Conservation (phyloP, 2,113 vertebrate species). For the Zapus hudsonius region DNA sequence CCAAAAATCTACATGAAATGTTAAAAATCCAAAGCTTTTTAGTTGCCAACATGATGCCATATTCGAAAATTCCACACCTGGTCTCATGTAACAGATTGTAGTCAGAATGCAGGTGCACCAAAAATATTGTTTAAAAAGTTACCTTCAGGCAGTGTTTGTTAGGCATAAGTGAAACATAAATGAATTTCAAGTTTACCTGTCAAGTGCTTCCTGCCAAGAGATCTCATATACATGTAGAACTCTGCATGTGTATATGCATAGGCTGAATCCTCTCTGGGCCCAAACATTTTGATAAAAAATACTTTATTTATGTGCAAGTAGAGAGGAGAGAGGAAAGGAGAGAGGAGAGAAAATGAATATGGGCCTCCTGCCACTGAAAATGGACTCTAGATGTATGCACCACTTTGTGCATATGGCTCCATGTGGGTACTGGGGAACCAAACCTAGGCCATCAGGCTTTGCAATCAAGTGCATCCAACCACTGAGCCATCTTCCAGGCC, state of each 20-base stretch:
- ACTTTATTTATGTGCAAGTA: too few species aligned
- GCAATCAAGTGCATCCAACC: too few species aligned
- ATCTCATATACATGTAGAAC: neutral
- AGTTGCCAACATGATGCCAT: neutral
- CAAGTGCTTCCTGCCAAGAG: neutral
- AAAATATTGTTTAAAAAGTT: neutral
- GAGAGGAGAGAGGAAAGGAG: too few species aligned
- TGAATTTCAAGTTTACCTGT: neutral
- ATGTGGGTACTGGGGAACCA: too few species aligned
- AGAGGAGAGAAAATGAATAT: too few species aligned
- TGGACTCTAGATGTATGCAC: too few species aligned
- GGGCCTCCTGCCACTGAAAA: too few species aligned
- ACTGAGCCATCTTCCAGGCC: too few species aligned
- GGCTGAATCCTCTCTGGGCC: neutral
- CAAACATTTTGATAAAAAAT: neutral
- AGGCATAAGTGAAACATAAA: neutral
- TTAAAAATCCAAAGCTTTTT: neutral
- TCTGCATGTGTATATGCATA: neutral
- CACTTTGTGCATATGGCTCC: too few species aligned
- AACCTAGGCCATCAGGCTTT: too few species aligned
- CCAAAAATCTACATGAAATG: neutral
- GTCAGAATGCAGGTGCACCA: neutral
- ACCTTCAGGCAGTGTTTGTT: neutral
- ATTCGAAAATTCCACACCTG: neutral
- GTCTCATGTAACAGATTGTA: neutral